Percentiles rank a stretch among this genome's conserved stretches.
These are phyloP conservation scores for Tineola bisselliella DNA, from an alignment of 2,888 invertebrate genomes.

Conservation along the genomic window DNA sequence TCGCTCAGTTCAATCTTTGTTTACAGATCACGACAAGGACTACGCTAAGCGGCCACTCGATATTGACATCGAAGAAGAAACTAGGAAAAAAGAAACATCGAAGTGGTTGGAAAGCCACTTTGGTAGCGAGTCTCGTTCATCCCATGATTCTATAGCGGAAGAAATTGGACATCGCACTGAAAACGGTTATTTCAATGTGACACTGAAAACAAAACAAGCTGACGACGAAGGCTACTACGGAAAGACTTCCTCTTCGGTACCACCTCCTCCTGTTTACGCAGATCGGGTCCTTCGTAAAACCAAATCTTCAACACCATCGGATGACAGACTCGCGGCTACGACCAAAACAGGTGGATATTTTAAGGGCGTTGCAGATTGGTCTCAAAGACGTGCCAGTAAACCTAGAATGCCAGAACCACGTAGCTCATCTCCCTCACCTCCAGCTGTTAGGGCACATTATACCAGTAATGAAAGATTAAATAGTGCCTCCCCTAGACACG, in stretches of 20 bases:
- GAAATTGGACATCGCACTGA: conserved; percentile 71
- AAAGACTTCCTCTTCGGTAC: conserved; percentile 46
- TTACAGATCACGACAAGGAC: conserved; percentile 78
- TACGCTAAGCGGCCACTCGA: conserved; percentile 83
- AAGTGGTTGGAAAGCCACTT: conserved; percentile 93
- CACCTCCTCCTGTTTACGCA: conserved; percentile 53
- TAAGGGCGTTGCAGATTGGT: conserved; percentile 84
- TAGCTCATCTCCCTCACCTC: conserved; percentile 54
- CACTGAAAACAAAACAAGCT: conserved; percentile 73
- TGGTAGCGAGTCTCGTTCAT: conserved; percentile 85
- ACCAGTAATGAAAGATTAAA: conserved; percentile 49
- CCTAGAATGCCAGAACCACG: conserved; percentile 62
- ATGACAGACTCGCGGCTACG: conserved; percentile 51
- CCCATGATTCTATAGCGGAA: conserved; percentile 74
- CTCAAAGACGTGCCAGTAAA: conserved; percentile 70
- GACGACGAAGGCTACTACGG: conserved; percentile 60
- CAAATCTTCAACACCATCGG: conserved; percentile 63
- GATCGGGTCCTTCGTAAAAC: conserved; percentile 61
- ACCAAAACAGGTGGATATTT: conserved; percentile 68
- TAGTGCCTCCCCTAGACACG: conserved; percentile 49
- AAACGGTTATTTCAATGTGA: conserved; percentile 80
- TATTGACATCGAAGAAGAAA: conserved; percentile 88
- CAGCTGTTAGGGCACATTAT: conserved; percentile 51
- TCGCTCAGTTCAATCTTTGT: conserved; percentile 31
- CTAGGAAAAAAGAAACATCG: conserved; percentile 87